A percentile compares a stretch with the other conserved stretches of the same genome.
These are phyloP conservation scores for Ptiloglossa arizonensis DNA, from an alignment of 1,140 invertebrate species.

Conservation along the genomic window DNA sequence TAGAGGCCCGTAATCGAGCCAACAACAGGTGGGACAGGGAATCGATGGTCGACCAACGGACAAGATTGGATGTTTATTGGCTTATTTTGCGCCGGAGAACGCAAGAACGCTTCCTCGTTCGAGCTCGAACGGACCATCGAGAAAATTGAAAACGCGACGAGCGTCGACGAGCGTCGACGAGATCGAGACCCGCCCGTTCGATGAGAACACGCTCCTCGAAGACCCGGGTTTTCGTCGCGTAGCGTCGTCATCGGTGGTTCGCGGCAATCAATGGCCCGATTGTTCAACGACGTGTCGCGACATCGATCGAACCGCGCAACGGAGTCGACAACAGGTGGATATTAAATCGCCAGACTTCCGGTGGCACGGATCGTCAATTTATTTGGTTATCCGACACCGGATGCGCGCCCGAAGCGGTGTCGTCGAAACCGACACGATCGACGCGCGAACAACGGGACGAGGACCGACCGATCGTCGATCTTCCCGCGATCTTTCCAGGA, in stretches of 20 bases:
- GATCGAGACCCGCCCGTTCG: background rate
- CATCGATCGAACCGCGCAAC: conserved; percentile 37
- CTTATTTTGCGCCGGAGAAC: background rate
- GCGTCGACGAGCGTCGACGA: background rate
- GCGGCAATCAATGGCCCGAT: conserved; percentile 5
- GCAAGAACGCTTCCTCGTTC: background rate
- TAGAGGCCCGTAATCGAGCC: conserved; percentile 41
- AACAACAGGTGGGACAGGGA: conserved; percentile 58
- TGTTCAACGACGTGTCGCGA: conserved; percentile 43
- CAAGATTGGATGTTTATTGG: conserved; percentile 42
- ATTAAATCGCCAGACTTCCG: conserved; percentile 52
- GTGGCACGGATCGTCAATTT: conserved; percentile 33
- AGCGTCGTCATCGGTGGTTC: background rate
- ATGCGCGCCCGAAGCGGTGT: background rate
- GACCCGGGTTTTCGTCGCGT: background rate
- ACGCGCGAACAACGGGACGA: background rate
- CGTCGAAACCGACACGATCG: background rate
- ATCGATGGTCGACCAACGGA: conserved; percentile 6
- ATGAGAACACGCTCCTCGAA: background rate
- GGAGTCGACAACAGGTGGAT: conserved; percentile 59
- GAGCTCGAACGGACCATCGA: background rate
- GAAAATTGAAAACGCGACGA: background rate
- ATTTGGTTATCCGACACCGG: conserved; percentile 8
- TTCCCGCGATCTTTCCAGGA: too few relatives aligned
- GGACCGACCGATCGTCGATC: background rate